Conservation (phyloP, 1,140 invertebrate genomes). For the Monochamus saltuarius region DNA sequence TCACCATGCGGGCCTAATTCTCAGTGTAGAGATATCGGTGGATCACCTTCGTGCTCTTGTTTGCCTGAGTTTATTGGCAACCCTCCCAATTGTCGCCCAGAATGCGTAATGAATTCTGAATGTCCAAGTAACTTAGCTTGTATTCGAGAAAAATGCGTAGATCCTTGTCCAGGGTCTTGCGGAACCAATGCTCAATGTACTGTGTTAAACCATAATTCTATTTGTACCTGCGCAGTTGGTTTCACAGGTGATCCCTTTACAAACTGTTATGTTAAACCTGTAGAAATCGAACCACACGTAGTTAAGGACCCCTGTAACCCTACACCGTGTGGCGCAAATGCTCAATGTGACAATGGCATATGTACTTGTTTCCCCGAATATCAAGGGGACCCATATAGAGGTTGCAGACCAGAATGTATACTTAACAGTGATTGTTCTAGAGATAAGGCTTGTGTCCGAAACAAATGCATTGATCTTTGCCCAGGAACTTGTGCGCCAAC, state of each 20-base stretch:
- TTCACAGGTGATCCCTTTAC: slow-evolving; percentile 67
- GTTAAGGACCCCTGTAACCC: slow-evolving; percentile 56
- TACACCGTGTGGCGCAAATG: slow-evolving; percentile 62
- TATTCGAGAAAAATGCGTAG: slow-evolving; percentile 61
- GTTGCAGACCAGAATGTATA: slow-evolving; percentile 66
- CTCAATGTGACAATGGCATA: slow-evolving; percentile 62
- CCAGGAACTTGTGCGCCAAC: slow-evolving; percentile 62
- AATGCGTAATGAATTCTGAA: slow-evolving; percentile 59
- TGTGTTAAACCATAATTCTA: slow-evolving; percentile 64
- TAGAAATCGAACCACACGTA: slow-evolving; percentile 6
- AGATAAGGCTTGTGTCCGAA: slow-evolving; percentile 71
- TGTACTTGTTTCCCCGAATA: slow-evolving; percentile 72
- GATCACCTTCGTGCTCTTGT: slow-evolving; percentile 62
- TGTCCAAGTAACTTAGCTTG: slow-evolving; percentile 59
- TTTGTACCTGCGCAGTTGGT: slow-evolving; percentile 62
- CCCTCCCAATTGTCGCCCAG: slow-evolving; percentile 58
- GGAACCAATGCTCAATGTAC: slow-evolving; percentile 61
- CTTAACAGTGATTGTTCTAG: slow-evolving; percentile 67
- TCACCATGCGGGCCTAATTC: slow-evolving; percentile 62
- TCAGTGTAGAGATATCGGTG: slow-evolving; percentile 57
- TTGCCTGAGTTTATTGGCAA: slow-evolving; percentile 56
- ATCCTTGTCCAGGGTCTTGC: slow-evolving; percentile 70
- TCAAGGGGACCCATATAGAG: slow-evolving; percentile 65
- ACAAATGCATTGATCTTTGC: slow-evolving; percentile 71
- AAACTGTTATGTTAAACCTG: slow-evolving; percentile 55